Evolutionary conservation across 2,797 vertebrate species (phyloP).

Genomic region (Pseudochromis fuscus): DNA sequence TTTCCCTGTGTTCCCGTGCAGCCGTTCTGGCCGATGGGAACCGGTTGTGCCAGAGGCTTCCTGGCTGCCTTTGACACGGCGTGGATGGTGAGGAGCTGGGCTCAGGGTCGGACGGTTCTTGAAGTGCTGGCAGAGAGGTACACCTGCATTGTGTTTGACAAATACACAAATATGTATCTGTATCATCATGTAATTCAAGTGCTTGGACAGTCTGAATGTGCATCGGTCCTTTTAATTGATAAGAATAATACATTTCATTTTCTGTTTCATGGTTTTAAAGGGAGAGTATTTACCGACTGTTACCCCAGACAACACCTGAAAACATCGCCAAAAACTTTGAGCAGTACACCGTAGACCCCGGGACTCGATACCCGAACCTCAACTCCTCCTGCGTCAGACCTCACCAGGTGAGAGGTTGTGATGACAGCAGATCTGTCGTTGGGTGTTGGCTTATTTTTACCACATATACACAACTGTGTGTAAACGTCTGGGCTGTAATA

Average conservation of each 20-base stretch:
- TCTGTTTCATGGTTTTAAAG: conserved; percentile 73
- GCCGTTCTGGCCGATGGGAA: conserved; percentile 99
- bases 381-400: conserved; percentile 92
- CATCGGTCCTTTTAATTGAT: too few species aligned
- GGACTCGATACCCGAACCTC: conserved; percentile 95
- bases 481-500: background rate
- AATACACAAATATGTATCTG: background rate
- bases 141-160: background rate
- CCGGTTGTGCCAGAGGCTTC: conserved; percentile 97
- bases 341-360: conserved; percentile 95
- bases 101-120: conserved; percentile 87
- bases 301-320: conserved; percentile 97
- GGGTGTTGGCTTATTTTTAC: background rate
- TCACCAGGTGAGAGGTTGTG: conserved; percentile 88
- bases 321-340: conserved; percentile 98
- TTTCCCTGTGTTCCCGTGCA: conserved; percentile 68
- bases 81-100: conserved; percentile 98
- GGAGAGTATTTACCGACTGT: conserved; percentile 95
- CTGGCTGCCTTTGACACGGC: conserved; percentile 95
- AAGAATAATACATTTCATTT: background rate
- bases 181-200: background rate
- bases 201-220: background rate
- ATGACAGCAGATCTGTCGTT: background rate
- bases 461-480: background rate
- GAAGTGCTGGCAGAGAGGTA: conserved; percentile 97